Base-by-base conservation (phyloP, 2,888 invertebrate genomes). In the Neelides folsomi region DNA sequence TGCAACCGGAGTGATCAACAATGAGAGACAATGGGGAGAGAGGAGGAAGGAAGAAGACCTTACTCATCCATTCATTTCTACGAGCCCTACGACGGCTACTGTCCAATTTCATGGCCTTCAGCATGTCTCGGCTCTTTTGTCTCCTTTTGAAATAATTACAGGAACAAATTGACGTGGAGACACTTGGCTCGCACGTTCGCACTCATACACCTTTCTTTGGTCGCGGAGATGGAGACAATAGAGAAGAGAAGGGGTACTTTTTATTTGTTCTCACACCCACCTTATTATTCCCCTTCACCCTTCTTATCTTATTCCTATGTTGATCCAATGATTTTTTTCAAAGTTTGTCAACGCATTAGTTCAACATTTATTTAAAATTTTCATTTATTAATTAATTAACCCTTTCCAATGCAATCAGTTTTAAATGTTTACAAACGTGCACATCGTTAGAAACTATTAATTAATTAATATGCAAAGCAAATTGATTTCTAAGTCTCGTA, bases 131-230 rank as follows among this genome's bases (percentile, higher is more conserved):
- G 39, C 53, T 46, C 47, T 47, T 53, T 39, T 49, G 45, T 50
- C 18, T 46, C 37, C 18, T 49, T 53, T 47, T 50, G 46, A 53
- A 53, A 53, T 53, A 53, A 53, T 53, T 53, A 53, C 50, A 53
- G 53, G 53, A 53, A 50, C 50, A 53, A 51, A 56, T 56, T 56
- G 53, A 56, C 53, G 47, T 46, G 53, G 53, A 56, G 55, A 52
- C 52, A 55, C 27, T 27, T 27, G 4, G 27, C 27, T 27, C 27
- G 27, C 27, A 27, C 27, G 27, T 27, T 27, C 27, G 7, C 27
- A 27, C 27, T 27, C 27, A 27, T 27, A 27, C 27, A 27, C 43
- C 42, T 51, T 51, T 46, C 39, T 35, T 40, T 40, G 36, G 51
- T 38, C 51, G 34, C 38, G 34, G 50, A 50, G 43, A 20, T 20